Evolutionary conservation across 2,113 vertebrate species (phyloP), one percentile per base, ranked within the genome.

Genomic region (Stegastes partitus): DNA sequence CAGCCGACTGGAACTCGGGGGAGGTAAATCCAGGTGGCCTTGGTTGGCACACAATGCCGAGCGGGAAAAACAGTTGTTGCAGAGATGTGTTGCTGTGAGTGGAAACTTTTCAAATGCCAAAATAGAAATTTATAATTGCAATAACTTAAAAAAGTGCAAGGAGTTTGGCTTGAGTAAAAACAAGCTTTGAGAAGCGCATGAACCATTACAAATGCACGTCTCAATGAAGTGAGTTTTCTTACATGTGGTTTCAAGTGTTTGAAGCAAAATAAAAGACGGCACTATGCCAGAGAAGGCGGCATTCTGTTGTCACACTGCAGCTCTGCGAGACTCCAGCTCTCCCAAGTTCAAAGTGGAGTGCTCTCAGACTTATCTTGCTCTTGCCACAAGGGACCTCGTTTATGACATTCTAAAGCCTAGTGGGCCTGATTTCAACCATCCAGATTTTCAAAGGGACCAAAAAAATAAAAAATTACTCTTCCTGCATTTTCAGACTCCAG

Each of bases 221-320:
- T 42, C 39, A 15, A 25, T 64, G n/a, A 42, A 42, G 11, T 14
- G 14, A 42, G 11, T 71, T 73, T 82, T 57, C 49, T 77, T 31
- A 58, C 42, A 82, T 74, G 76, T 64, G 82, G 61, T 77, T 82
- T 84, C 54, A 69, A 78, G 58, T 23, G 42, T 79, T 81, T 78
- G 62, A 68, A 78, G 57, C 37, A 9, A 81, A 66, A 69, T 61
- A 69, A 68, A 64, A 74, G 62, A 74, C 6, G 2, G 7, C 1
- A n/a, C 68, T 31, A 11, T 0, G 9, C 25, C 61, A 21, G 15
- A 18, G 26, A 26, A 56, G 34, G 26, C 64, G 1, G 23, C 79
- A 16, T n/a, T 65, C 44, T 63, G 78, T 63, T 79, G 54, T 79
- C 64, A 74, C 45, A 44, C 62, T 50, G 58, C 34, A 74, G 11